Conservation (phyloP, 2,797 vertebrate genomes). For the Melanotaenia boesemani region DNA sequence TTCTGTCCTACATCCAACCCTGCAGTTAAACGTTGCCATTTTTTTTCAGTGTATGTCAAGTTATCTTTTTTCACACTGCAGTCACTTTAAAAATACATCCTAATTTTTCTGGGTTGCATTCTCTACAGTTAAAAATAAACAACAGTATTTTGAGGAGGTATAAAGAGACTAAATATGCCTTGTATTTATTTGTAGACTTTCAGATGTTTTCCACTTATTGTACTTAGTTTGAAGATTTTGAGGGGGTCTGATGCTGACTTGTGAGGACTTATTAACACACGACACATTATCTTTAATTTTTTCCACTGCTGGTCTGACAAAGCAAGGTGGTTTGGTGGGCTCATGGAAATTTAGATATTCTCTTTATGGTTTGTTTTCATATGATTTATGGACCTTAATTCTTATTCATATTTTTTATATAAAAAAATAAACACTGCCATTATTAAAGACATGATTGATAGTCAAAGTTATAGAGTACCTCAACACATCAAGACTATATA, state of each 20-base stretch:
- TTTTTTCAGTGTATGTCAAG: constrained; percentile 35
- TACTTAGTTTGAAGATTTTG: background rate
- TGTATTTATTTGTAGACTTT: background rate
- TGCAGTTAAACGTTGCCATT: constrained; percentile 44
- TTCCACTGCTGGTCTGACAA: background rate
- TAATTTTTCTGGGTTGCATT: background rate
- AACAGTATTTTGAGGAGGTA: constrained; percentile 2
- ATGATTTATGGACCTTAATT: background rate
- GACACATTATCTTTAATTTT: background rate
- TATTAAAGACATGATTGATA: background rate
- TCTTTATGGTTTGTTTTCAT: background rate
- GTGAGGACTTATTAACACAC: background rate
- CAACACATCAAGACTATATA: constrained; percentile 1
- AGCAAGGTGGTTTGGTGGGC: background rate
- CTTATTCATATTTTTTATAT: background rate
- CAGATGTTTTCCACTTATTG: background rate
- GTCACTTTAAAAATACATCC: constrained; percentile 23
- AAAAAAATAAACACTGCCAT: background rate
- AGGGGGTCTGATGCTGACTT: background rate
- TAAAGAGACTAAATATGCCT: background rate
- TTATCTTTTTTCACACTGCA: constrained; percentile 45
- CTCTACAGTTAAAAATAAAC: background rate
- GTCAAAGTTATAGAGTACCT: background rate
- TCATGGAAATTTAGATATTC: background rate
- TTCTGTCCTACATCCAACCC: constrained; percentile 48